Evolutionary conservation across 2,888 invertebrate species (phyloP).

Genomic region (Pogonocherus hispidulus): DNA sequence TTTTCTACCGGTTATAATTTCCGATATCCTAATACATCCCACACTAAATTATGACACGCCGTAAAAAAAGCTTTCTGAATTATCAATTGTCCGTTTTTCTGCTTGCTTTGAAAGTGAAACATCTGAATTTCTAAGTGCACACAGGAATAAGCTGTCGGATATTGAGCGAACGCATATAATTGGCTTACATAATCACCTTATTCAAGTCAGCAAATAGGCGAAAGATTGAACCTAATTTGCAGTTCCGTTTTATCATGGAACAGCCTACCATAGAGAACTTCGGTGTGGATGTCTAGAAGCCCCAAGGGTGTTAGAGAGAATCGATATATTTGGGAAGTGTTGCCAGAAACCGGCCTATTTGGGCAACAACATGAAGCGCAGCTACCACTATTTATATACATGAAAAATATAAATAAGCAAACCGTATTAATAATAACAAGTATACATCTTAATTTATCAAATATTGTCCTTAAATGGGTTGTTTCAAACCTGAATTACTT

Average conservation of each 20-base stretch:
- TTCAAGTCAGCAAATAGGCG: background rate
- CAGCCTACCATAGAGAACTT: background rate
- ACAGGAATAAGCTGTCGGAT: background rate
- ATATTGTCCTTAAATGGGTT: too few species aligned
- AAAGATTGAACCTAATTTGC: background rate
- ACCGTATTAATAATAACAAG: too few species aligned
- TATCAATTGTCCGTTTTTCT: background rate
- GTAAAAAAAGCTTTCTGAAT: too few species aligned
- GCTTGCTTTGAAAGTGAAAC: background rate
- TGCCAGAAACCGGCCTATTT: background rate
- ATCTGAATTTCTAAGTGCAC: background rate
- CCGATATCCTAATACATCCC: too few species aligned
- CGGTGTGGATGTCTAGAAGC: background rate
- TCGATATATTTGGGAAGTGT: background rate
- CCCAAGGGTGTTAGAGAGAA: background rate
- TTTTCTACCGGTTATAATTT: too few species aligned
- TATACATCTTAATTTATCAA: too few species aligned
- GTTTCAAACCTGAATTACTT: too few species aligned
- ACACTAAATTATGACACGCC: too few species aligned
- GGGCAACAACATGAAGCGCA: background rate
- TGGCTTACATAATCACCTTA: background rate
- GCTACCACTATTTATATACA: too few species aligned
- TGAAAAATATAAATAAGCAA: too few species aligned
- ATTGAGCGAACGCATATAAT: background rate
- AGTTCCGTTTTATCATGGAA: background rate